Evolutionary conservation across 2,888 invertebrate species (phyloP).

Genomic region (Diadegma fenestrale): DNA sequence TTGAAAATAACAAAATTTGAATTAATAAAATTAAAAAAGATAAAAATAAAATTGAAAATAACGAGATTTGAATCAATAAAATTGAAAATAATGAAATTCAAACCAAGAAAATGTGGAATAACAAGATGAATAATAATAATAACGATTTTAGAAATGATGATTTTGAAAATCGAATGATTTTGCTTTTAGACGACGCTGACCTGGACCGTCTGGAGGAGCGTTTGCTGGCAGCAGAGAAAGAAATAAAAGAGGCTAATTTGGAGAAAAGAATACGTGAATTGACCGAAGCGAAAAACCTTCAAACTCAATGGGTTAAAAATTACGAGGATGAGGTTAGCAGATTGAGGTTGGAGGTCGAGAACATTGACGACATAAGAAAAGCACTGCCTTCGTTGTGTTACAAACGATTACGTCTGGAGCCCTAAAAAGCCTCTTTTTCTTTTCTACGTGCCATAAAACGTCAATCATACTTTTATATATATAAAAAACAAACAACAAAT

Average conservation of each 20-base stretch:
- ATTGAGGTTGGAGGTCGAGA: conserved; percentile 91
- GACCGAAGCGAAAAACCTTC: conserved; percentile 87
- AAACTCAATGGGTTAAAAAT: conserved; percentile 90
- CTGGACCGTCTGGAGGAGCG: conserved; percentile 89
- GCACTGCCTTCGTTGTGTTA: conserved; percentile 93
- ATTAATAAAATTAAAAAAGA: no score
- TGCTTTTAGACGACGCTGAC: conserved; percentile 87
- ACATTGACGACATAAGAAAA: conserved; percentile 92
- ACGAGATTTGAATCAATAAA: conserved; percentile 62
- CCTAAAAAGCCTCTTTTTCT: conserved; percentile 82
- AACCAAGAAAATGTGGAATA: no score
- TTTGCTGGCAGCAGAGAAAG: conserved; percentile 89
- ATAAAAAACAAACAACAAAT: neutral
- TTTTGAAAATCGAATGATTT: neutral
- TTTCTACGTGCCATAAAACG: conserved; percentile 66
- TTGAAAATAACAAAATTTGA: neutral
- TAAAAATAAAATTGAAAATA: no score
- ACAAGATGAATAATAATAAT: no score
- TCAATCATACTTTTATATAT: conserved; percentile 8
- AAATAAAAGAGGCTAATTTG: conserved; percentile 90
- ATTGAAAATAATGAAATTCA: no score
- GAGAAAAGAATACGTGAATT: conserved; percentile 91
- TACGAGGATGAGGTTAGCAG: conserved; percentile 91
- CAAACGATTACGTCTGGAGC: conserved; percentile 92
- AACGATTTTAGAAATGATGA: no score